Percentiles rank a stretch among this genome's conserved stretches.
Conservation (phyloP, 2,797 vertebrate species). For the Helicolenus hilgendorfi region DNA sequence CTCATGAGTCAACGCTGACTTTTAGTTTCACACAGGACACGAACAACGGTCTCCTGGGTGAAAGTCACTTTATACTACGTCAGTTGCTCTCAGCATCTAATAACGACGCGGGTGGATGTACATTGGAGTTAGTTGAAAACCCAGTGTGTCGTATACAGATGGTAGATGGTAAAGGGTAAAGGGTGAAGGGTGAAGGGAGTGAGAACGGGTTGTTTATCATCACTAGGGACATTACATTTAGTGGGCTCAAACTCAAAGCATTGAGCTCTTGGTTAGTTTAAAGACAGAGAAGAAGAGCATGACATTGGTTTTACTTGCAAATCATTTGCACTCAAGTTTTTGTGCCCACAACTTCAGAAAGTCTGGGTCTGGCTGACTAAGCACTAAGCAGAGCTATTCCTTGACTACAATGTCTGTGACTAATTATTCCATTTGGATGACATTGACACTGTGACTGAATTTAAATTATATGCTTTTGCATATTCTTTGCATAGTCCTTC, state of each 20-base stretch:
- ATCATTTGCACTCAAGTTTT: slow-evolving; percentile 44
- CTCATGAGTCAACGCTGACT: neutral
- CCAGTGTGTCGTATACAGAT: neutral
- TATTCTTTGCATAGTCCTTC: slow-evolving; percentile 17
- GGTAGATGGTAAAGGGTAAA: neutral
- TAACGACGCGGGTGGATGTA: no score
- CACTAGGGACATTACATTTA: neutral
- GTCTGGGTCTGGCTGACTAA: slow-evolving; percentile 32
- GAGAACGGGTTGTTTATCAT: neutral
- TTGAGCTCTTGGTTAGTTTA: slow-evolving; percentile 1
- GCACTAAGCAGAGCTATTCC: slow-evolving; percentile 39
- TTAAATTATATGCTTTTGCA: slow-evolving; percentile 32
- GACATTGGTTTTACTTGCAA: slow-evolving; percentile 52
- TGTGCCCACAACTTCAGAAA: slow-evolving; percentile 38
- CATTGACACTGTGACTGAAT: slow-evolving; percentile 47
- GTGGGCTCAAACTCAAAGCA: slow-evolving; percentile 2
- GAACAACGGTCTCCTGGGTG: neutral
- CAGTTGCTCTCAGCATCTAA: neutral
- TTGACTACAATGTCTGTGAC: slow-evolving; percentile 31
- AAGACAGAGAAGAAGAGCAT: slow-evolving; percentile 18
- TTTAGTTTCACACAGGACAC: neutral
- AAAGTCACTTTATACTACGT: neutral
- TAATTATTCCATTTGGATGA: slow-evolving; percentile 52
- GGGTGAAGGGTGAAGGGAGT: neutral
- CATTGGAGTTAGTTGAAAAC: no score